Conservation (phyloP, 1,140 invertebrate genomes). For the Phymorhynchus buccinoides region DNA sequence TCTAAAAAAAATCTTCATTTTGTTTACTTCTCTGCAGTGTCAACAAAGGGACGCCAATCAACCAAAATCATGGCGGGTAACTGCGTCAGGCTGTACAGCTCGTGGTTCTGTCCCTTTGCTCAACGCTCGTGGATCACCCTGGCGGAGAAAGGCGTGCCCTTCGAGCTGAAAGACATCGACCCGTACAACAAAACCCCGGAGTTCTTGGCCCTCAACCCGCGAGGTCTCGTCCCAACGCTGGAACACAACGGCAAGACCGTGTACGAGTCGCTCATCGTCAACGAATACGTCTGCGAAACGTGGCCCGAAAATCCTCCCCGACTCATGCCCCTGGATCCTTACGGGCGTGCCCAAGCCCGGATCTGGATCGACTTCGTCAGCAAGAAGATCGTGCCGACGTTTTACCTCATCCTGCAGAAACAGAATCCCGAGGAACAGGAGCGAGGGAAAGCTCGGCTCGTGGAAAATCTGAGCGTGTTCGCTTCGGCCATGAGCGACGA, state of each 20-base stretch:
- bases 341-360: slow-evolving; percentile 47
- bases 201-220: slow-evolving; percentile 56
- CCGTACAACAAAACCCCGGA: slow-evolving; percentile 61
- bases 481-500: slow-evolving; percentile 44
- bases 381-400: slow-evolving; percentile 52
- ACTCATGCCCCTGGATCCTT: slow-evolving; percentile 55
- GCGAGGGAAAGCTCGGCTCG: slow-evolving; percentile 44
- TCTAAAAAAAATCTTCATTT: no score
- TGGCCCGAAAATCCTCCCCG: slow-evolving; percentile 32
- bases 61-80: slow-evolving; percentile 7
- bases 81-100: slow-evolving; percentile 46
- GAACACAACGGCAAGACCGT: slow-evolving; percentile 51
- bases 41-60: no score
- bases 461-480: slow-evolving; percentile 48
- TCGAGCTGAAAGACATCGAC: slow-evolving; percentile 59
- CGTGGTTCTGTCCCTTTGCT: slow-evolving; percentile 66
- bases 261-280: slow-evolving; percentile 57
- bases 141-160: slow-evolving; percentile 55
- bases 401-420: slow-evolving; percentile 49
- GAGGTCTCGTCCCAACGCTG: slow-evolving; percentile 58
- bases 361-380: slow-evolving; percentile 55
- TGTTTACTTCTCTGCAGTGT: no score
- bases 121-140: slow-evolving; percentile 62
- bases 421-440: slow-evolving; percentile 51
- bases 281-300: slow-evolving; percentile 62